phyloP scores from a whole-genome alignment of 2,888 invertebrate genomes.

The Cyclophora albipunctata region DNA sequence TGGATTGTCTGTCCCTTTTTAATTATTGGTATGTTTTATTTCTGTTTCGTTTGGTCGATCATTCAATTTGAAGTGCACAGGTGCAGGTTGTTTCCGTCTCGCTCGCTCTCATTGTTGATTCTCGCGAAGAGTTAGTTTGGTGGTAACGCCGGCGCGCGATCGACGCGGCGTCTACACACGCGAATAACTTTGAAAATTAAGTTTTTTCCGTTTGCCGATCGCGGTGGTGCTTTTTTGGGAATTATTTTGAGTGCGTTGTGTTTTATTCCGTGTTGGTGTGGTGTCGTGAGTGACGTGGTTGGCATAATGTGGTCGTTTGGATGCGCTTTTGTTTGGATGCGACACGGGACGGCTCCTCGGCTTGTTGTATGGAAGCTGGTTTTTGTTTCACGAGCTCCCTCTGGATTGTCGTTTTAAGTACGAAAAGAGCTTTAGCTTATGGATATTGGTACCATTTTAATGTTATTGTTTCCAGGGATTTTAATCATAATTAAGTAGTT shows the following conservation, averaged over 20 bases:
- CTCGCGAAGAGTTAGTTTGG: constrained; percentile 49
- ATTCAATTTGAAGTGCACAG: constrained; percentile 69
- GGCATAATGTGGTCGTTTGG: constrained; percentile 38
- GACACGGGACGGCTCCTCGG: constrained; percentile 25
- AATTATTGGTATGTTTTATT: constrained; percentile 59
- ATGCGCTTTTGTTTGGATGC: constrained; percentile 40
- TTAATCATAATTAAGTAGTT: no score
- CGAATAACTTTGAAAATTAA: constrained; percentile 9
- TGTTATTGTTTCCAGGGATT: no score
- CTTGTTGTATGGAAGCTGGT: constrained; percentile 30
- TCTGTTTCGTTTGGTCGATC: constrained; percentile 46
- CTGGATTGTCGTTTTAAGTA: constrained; percentile 21
- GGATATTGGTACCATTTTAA: no score
- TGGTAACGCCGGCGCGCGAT: constrained; percentile 27
- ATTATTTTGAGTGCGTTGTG: no score
- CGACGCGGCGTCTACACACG: constrained; percentile 29
- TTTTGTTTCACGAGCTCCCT: constrained; percentile 9
- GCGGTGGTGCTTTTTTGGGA: no score
- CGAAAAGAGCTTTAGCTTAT: no score
- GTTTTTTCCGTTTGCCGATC: no score
- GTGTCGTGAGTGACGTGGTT: constrained; percentile 39
- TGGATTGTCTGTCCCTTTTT: constrained; percentile 43
- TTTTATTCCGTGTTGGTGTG: constrained; percentile 23
- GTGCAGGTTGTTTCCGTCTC: constrained; percentile 56
- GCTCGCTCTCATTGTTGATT: constrained; percentile 39